Percentiles rank a stretch among this genome's conserved stretches.
Evolutionary conservation across 1,140 invertebrate genomes (phyloP).

Genomic region (Callitettix versicolor): DNA sequence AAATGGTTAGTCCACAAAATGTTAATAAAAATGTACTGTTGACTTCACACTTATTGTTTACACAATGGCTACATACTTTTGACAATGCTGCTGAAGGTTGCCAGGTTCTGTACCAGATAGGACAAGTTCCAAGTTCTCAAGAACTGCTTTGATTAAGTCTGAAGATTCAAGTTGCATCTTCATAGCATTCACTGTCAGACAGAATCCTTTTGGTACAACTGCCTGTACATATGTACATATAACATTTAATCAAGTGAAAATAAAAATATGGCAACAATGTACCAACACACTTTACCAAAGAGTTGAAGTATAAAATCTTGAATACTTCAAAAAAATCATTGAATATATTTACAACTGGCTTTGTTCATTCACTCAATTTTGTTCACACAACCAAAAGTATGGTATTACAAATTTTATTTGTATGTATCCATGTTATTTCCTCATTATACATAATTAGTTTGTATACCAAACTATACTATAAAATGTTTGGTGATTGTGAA

Average conservation of each 20-base stretch:
- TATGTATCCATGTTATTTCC: no score
- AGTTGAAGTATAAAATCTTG: neutral
- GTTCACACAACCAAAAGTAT: no score
- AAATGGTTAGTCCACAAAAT: neutral
- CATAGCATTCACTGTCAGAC: conserved; percentile 18
- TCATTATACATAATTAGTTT: no score
- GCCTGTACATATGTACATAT: conserved; percentile 29
- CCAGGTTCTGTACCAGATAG: conserved; percentile 3
- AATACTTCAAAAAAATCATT: no score
- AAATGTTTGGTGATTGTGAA: no score
- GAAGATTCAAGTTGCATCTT: neutral
- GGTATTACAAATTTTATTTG: no score
- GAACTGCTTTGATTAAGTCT: neutral
- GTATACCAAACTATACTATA: no score
- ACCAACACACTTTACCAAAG: neutral
- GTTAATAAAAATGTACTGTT: neutral
- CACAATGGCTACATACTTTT: conserved; percentile 28
- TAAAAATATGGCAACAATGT: neutral
- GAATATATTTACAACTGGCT: no score
- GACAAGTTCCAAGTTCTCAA: conserved; percentile 1
- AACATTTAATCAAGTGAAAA: conserved; percentile 32
- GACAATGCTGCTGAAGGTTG: neutral
- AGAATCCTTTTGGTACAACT: conserved; percentile 23
- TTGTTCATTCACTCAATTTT: no score
- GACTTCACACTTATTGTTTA: conserved; percentile 24